These are phyloP conservation scores for Aphodius sticticus DNA, from an alignment of 2,888 invertebrate genomes.

Conservation along the genomic window DNA sequence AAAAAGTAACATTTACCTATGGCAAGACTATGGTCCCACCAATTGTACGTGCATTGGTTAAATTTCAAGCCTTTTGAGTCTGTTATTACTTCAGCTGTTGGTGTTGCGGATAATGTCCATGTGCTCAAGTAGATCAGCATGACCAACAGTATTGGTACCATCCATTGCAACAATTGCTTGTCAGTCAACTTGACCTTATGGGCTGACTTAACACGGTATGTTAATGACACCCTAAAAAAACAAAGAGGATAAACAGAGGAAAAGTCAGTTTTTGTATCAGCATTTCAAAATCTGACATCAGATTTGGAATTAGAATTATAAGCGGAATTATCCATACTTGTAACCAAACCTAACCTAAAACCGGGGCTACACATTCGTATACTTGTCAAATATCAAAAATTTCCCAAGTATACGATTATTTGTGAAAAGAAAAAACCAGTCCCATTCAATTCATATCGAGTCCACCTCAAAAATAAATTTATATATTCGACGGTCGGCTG, in stretches of 20 bases:
- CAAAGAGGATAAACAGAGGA: slow-evolving; percentile 10
- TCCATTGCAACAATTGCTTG: slow-evolving; percentile 91
- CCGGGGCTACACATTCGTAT: too few relatives aligned
- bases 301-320: too few relatives aligned
- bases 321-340: too few relatives aligned
- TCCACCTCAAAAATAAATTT: too few relatives aligned
- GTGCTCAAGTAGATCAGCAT: slow-evolving; percentile 89
- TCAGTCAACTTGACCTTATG: slow-evolving; percentile 93
- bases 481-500: too few relatives aligned
- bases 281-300: too few relatives aligned
- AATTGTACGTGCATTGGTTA: slow-evolving; percentile 89
- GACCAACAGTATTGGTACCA: slow-evolving; percentile 89
- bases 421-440: too few relatives aligned
- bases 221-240: slow-evolving; percentile 79
- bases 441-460: too few relatives aligned
- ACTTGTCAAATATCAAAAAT: too few relatives aligned
- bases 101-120: slow-evolving; percentile 90
- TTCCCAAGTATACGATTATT: too few relatives aligned
- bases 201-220: slow-evolving; percentile 92
- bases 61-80: slow-evolving; percentile 82
- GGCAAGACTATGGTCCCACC: slow-evolving; percentile 95
- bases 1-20: slow-evolving; percentile 67
- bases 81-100: slow-evolving; percentile 79
- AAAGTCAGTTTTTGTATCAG: background rate
- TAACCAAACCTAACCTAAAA: too few relatives aligned